phyloP scores from a whole-genome alignment of 2,888 invertebrate genomes.

The Linyphia triangularis region DNA sequence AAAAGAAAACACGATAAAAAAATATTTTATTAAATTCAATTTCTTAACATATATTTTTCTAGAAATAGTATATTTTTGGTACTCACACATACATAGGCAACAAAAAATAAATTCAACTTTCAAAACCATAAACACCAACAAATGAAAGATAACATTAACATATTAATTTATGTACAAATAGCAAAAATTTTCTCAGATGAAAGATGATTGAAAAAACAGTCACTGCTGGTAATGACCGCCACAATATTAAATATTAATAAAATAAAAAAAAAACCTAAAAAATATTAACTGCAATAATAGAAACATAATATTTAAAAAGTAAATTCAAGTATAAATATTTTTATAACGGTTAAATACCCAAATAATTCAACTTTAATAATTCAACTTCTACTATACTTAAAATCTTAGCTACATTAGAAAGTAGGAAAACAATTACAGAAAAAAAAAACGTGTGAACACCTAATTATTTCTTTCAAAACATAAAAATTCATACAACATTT shows the following conservation, averaged over 20 bases:
- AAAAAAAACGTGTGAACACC: too few species aligned
- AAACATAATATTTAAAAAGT: neutral
- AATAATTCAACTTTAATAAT: too few species aligned
- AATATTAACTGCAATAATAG: neutral
- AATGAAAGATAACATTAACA: conserved; percentile 62
- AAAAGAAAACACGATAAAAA: conserved; percentile 60
- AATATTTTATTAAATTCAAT: conserved; percentile 70
- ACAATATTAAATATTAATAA: neutral
- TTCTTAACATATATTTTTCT: conserved; percentile 67
- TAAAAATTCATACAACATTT: too few species aligned
- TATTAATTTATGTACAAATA: conserved; percentile 64
- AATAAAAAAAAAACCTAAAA: neutral
- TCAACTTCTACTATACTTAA: too few species aligned
- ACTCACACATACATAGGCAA: conserved; percentile 27
- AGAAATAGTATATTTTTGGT: conserved; percentile 66
- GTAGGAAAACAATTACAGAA: too few species aligned
- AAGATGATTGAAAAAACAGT: neutral
- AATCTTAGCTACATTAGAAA: too few species aligned
- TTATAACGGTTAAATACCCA: neutral
- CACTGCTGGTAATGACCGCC: neutral
- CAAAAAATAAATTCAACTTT: conserved; percentile 51
- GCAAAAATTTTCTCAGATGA: neutral
- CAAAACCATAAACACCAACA: conserved; percentile 61
- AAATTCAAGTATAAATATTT: neutral
- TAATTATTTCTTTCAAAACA: too few species aligned